Evolutionary conservation across 2,888 invertebrate genomes (phyloP).

Genomic region (Ophion obscuratus): DNA sequence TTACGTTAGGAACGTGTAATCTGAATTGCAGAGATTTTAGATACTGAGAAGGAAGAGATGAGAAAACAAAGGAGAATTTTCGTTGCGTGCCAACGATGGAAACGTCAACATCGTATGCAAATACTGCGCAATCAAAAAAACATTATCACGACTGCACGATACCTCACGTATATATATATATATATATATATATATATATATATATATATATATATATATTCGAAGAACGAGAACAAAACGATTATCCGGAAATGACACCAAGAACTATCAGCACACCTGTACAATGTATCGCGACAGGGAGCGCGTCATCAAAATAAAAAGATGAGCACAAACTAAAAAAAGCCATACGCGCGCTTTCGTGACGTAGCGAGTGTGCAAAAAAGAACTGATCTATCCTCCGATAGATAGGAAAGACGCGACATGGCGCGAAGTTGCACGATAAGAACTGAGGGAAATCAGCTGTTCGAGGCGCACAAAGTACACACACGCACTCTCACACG

Average conservation of each 20-base stretch:
- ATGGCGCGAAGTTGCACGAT: slow-evolving; percentile 34
- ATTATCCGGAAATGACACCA: background rate
- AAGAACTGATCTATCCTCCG: background rate
- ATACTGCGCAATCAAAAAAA: background rate
- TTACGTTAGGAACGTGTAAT: no score
- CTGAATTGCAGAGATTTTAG: no score
- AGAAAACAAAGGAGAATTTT: no score
- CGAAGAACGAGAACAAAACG: background rate
- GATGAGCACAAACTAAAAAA: background rate
- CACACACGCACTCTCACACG: slow-evolving; percentile 34
- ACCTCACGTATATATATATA: background rate
- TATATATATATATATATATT: background rate
- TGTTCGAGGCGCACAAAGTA: slow-evolving; percentile 65
- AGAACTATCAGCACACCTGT: background rate
- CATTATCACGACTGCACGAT: background rate
- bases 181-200: background rate
- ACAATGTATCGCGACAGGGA: background rate
- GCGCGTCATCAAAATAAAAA: background rate
- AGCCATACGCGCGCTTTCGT: background rate
- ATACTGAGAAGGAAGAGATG: no score
- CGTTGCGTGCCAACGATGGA: no score
- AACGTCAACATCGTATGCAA: background rate
- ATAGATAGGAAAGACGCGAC: slow-evolving; percentile 20
- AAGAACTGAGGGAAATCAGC: slow-evolving; percentile 69
- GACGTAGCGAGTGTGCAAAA: background rate